These are phyloP conservation scores for Sitobion miscanthi DNA, from an alignment of 1,140 invertebrate species.

Conservation along the genomic window DNA sequence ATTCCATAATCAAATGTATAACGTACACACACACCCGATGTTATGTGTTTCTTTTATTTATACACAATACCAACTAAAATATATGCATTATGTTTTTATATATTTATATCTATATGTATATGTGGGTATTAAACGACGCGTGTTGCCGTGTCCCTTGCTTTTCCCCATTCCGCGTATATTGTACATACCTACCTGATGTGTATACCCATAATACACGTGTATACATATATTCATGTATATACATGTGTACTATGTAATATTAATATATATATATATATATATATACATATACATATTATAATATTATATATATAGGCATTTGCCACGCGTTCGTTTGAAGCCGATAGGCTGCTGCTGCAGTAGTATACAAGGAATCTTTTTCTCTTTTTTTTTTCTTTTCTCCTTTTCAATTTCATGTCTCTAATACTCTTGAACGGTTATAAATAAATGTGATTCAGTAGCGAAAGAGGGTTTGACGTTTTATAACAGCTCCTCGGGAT, in stretches of 20 bases:
- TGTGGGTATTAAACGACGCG: neutral
- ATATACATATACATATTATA: neutral
- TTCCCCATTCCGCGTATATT: neutral
- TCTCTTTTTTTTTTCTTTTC: neutral
- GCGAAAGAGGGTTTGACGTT: constrained; percentile 56
- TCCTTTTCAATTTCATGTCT: constrained; percentile 53
- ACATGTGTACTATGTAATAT: neutral
- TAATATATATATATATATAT: neutral
- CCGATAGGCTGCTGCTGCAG: neutral
- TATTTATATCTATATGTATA: neutral
- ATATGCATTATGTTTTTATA: neutral
- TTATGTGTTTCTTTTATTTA: neutral
- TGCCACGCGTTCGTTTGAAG: constrained; percentile 7
- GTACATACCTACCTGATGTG: no score
- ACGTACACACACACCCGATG: neutral
- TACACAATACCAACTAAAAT: neutral
- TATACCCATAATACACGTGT: no score
- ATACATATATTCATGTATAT: neutral
- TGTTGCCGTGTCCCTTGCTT: neutral
- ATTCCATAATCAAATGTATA: neutral
- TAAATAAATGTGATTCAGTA: constrained; percentile 56
- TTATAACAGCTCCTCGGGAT: constrained; percentile 55
- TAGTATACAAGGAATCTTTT: constrained; percentile 1
- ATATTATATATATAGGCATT: neutral
- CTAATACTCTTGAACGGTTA: constrained; percentile 57